Percentiles rank a stretch among this genome's conserved stretches.
Conservation (phyloP, 2,888 invertebrate species). For the Hydraecia micacea region DNA sequence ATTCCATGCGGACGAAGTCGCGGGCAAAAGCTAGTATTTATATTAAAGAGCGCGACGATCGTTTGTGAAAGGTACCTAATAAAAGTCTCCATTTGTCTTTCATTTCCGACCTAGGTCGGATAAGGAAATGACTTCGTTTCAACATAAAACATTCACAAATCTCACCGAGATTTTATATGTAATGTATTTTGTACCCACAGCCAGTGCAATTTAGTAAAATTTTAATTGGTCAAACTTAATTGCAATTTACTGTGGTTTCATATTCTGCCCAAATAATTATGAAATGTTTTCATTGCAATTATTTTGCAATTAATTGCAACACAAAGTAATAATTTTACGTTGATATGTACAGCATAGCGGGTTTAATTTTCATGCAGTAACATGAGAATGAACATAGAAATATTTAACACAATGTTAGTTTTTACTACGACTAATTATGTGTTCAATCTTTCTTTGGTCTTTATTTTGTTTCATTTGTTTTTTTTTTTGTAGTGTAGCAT, state of each 20-base stretch:
- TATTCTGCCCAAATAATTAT: neutral
- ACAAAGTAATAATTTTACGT: neutral
- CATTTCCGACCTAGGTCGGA: neutral
- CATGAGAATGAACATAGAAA: too few species aligned
- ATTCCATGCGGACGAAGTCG: too few species aligned
- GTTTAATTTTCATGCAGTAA: too few species aligned
- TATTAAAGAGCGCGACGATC: too few species aligned
- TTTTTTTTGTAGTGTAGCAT: too few species aligned
- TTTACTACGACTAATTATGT: too few species aligned
- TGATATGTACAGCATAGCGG: too few species aligned
- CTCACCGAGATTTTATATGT: neutral
- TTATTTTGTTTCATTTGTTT: too few species aligned
- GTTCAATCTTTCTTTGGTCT: too few species aligned
- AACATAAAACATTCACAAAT: neutral
- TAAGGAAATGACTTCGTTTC: neutral
- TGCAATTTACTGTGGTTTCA: neutral
- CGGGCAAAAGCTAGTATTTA: too few species aligned
- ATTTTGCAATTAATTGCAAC: neutral
- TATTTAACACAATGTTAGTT: too few species aligned
- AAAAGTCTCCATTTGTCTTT: neutral
- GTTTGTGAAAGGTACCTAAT: too few species aligned
- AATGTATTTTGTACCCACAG: neutral
- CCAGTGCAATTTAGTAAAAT: neutral
- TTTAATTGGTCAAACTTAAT: neutral
- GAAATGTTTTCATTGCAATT: neutral